Base-by-base conservation (phyloP, 2,797 vertebrate genomes). In the Galagoides demidoff region DNA sequence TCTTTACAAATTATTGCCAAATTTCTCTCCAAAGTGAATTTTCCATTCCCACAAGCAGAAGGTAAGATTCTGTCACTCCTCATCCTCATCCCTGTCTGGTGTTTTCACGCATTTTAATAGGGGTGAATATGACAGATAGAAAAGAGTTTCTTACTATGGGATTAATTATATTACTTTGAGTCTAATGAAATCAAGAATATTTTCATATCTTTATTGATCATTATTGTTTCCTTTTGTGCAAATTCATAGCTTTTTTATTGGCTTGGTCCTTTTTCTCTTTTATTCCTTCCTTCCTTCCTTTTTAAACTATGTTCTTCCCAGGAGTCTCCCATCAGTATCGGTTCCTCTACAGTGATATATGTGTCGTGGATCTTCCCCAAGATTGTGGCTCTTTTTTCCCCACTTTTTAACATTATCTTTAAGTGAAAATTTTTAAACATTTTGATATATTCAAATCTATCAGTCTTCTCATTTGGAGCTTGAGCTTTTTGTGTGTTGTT, bases 201-300 rank as follows among this genome's bases (percentile, higher is more conserved):
- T 93, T 95, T 88, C 34, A 81, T 91, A 45, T 22, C 86, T 95
- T 89, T 45, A 81, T 66, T 84, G n/a, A 20, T 71, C 43, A 20
- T 71, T 81, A 20, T 22, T 8, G 13, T 71, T 63, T 92, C 25
- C 37, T 87, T 64, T 77, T 73, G 27, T 70, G 45, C 31, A 89
- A 83, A 25, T 89, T 43, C 43, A 19, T 45, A 70, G 43, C 16
- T 27, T 37, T 66, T 45, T 84, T 91, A 43, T 71, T 71, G 20
- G 3, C 3, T 6, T 84, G 12, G 0, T 45, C 31, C 37, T 31
- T 43, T 55, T 85, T 59, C 52, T 82, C 25, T 14, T n/a, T 39
- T 43, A 20, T 45, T 31, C 12, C 45, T 37, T 61, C 66, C 45
- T 37, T 61, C 66, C 23, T 37, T 20, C 7, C 2, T 90, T 52